Evolutionary conservation across 2,888 invertebrate species (phyloP).

Genomic region (Agonopterix arenella): DNA sequence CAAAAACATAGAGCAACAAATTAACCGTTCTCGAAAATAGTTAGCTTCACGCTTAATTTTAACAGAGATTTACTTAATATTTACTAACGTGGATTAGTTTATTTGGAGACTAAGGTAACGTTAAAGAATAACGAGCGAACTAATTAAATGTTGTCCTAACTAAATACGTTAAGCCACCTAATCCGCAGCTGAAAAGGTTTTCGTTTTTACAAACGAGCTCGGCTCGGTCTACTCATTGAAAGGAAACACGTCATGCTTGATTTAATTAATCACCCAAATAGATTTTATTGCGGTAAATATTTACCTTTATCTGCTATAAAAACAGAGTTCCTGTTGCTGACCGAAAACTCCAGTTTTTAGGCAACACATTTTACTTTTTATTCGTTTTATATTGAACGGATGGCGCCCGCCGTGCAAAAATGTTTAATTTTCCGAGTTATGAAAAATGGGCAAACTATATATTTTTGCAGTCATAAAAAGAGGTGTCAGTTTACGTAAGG

Average conservation of each 20-base stretch:
- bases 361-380: constrained; percentile 4
- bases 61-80: no score
- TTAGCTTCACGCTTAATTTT: no score
- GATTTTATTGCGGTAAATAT: constrained; percentile 64
- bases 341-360: constrained; percentile 32
- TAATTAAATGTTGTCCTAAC: constrained; percentile 22
- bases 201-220: constrained; percentile 15
- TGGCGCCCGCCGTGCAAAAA: background rate
- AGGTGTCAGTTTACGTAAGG: no score
- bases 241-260: constrained; percentile 42
- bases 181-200: constrained; percentile 23
- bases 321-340: constrained; percentile 32
- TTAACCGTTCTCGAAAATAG: no score
- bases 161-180: constrained; percentile 24
- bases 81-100: no score
- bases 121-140: constrained; percentile 13
- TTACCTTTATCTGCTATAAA: constrained; percentile 41
- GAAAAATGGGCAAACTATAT: background rate
- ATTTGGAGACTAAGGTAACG: background rate
- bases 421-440: constrained; percentile 1
- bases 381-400: background rate
- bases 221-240: constrained; percentile 11
- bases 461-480: background rate
- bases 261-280: constrained; percentile 61
- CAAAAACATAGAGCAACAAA: no score